A percentile compares a stretch with the other conserved stretches of the same genome.
These are phyloP conservation scores for Spongilla lacustris DNA, from an alignment of 37 sponge, comb jelly and placozoan species.

Conservation along the genomic window DNA sequence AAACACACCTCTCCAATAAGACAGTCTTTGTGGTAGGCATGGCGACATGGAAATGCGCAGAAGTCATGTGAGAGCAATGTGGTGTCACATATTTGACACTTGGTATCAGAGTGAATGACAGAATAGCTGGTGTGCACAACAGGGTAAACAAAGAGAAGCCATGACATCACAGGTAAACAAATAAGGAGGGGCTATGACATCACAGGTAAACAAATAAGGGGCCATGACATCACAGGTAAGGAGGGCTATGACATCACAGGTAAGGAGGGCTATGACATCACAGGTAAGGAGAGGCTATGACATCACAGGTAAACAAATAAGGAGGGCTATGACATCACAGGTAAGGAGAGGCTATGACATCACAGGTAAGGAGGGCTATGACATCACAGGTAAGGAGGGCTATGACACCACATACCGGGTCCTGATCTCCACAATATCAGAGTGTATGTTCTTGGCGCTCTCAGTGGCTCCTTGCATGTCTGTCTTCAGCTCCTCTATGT, in stretches of 20 bases:
- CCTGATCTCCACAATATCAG: constrained; percentile 89
- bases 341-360: not conserved
- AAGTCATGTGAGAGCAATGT: constrained; percentile 82
- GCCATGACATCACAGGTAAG: not conserved
- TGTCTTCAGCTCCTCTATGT: constrained; percentile 84
- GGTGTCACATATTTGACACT: constrained; percentile 81
- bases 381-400: not conserved
- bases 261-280: not conserved
- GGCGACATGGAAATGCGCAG: constrained; percentile 95
- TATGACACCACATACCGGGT: constrained; percentile 59
- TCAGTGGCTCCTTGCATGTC: constrained; percentile 96
- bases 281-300: not conserved
- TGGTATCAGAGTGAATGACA: constrained; percentile 61
- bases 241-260: not conserved
- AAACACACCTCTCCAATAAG: constrained; percentile 59
- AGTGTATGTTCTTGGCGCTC: constrained; percentile 82
- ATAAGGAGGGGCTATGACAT: not conserved
- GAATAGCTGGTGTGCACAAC: constrained; percentile 61
- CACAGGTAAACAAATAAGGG: not conserved
- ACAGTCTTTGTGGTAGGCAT: constrained; percentile 94
- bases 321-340: not conserved
- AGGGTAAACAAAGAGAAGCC: not conserved
- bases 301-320: not conserved
- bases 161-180: not conserved
- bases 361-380: not conserved